Conservation (phyloP, 2,113 vertebrate species). For the Onychorhynchus coronatus region DNA sequence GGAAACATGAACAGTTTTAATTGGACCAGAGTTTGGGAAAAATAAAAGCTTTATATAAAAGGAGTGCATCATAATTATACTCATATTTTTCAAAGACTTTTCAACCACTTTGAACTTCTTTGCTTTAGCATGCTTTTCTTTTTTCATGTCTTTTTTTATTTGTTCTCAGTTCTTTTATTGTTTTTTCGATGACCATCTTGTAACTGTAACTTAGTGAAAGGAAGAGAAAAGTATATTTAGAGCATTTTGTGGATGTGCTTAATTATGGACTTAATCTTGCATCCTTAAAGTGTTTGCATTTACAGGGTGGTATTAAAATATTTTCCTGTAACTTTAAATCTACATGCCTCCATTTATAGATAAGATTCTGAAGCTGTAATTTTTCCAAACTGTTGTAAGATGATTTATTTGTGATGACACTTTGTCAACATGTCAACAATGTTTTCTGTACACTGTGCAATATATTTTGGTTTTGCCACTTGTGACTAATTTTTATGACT, state of each 20-base stretch:
- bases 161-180: background rate
- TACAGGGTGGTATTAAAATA: constrained; percentile 56
- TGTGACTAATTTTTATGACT: constrained; percentile 79
- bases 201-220: constrained; percentile 58
- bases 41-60: constrained; percentile 57
- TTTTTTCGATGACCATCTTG: background rate
- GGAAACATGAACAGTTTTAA: background rate
- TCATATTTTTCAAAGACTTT: constrained; percentile 45
- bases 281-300: constrained; percentile 64
- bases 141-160: background rate
- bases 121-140: background rate
- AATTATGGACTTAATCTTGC: constrained; percentile 33
- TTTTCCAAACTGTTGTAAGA: constrained; percentile 59
- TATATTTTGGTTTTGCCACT: constrained; percentile 71
- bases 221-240: constrained; percentile 43
- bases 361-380: constrained; percentile 58
- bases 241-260: constrained; percentile 67
- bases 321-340: constrained; percentile 66
- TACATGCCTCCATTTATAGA: constrained; percentile 72
- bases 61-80: constrained; percentile 12
- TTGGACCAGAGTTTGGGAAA: constrained; percentile 45
- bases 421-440: constrained; percentile 53
- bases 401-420: constrained; percentile 49
- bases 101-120: constrained; percentile 17
- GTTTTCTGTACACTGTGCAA: constrained; percentile 71